A percentile compares a stretch with the other conserved stretches of the same genome.
Evolutionary conservation across 2,797 vertebrate species (phyloP).

Genomic region (Aulostomus chinensis): DNA sequence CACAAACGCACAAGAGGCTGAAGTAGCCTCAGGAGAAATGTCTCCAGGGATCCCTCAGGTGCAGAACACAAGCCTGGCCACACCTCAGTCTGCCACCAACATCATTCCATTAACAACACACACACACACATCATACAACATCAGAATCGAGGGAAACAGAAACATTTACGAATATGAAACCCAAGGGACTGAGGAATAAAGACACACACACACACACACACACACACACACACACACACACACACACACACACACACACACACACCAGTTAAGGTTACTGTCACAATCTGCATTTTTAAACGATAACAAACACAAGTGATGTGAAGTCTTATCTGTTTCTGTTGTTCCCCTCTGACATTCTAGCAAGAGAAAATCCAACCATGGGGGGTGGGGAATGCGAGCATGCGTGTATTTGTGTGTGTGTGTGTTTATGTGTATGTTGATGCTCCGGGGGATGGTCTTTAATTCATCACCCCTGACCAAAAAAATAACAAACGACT

Average conservation of each 20-base stretch:
- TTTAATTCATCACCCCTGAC: slow-evolving; percentile 22
- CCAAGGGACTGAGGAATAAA: too few relatives aligned
- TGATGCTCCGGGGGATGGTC: slow-evolving; percentile 11
- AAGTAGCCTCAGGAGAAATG: too few relatives aligned
- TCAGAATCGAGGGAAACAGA: too few relatives aligned
- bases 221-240: too few relatives aligned
- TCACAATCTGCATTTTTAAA: slow-evolving; percentile 21
- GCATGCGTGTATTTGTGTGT: not conserved
- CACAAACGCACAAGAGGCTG: slow-evolving; percentile 3
- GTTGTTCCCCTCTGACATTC: slow-evolving; percentile 34
- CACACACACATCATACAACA: too few relatives aligned
- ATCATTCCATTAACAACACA: not conserved
- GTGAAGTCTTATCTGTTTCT: not conserved
- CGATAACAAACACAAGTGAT: slow-evolving; percentile 28
- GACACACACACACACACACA: too few relatives aligned
- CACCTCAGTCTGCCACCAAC: slow-evolving; percentile 16
- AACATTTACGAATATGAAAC: too few relatives aligned
- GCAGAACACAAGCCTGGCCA: slow-evolving; percentile 19
- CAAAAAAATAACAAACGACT: slow-evolving; percentile 3
- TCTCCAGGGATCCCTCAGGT: slow-evolving; percentile 9
- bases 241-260: too few relatives aligned
- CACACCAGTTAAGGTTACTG: too few relatives aligned
- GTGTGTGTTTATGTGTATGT: slow-evolving; percentile 7
- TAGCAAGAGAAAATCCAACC: not conserved
- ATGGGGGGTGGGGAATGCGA: slow-evolving; percentile 20